Evolutionary conservation across 2,113 vertebrate genomes (phyloP).

Genomic region (Plecturocebus donacophilus): DNA sequence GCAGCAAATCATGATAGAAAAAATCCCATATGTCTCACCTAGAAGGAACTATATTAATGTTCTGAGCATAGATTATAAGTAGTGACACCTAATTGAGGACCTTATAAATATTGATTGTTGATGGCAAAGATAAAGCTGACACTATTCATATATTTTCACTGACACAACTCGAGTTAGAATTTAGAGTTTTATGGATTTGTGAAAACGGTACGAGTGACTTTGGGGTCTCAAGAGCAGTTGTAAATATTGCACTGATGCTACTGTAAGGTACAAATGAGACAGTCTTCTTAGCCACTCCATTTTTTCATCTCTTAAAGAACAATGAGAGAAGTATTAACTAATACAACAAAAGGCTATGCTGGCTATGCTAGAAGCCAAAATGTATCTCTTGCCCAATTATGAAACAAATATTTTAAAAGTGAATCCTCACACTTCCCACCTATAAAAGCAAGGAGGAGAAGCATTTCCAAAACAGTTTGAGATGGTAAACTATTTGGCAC

Average conservation of each 20-base stretch:
- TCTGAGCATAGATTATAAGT: not conserved
- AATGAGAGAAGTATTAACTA: not conserved
- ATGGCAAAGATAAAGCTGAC: not conserved
- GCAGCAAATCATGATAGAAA: not conserved
- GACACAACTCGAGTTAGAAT: not conserved
- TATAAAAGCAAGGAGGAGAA: not conserved
- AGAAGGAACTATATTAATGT: not conserved
- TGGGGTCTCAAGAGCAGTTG: not conserved
- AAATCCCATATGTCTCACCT: not conserved
- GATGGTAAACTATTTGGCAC: not conserved
- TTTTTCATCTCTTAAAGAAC: not conserved
- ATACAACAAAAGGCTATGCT: not conserved
- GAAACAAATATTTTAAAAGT: not conserved
- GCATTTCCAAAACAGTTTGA: not conserved
- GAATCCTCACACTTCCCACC: not conserved
- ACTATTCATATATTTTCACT: not conserved
- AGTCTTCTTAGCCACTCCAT: fast-evolving
- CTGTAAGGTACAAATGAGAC: not conserved
- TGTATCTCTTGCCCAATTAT: not conserved
- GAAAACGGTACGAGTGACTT: not conserved
- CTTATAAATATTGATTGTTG: not conserved
- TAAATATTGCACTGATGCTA: not conserved
- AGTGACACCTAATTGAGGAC: not conserved
- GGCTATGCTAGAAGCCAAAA: not conserved
- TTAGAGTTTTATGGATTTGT: not conserved